Percentiles rank a stretch among this genome's conserved stretches.
Evolutionary conservation across 2,797 vertebrate genomes (phyloP).

Genomic region (Serranus cabrilla): DNA sequence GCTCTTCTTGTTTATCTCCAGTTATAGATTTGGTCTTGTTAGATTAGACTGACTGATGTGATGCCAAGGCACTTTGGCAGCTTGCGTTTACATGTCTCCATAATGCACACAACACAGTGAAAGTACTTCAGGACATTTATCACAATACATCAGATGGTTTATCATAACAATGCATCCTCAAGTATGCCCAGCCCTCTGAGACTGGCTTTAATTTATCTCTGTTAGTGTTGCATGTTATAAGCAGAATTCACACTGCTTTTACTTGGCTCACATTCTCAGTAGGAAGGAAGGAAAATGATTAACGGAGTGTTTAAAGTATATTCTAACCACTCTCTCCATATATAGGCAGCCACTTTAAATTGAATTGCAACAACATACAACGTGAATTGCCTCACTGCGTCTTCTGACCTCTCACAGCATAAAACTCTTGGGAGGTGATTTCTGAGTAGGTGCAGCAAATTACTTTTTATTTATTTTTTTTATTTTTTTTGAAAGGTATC

Average conservation of each 20-base stretch:
- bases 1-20: slow-evolving; percentile 45
- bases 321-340: slow-evolving; percentile 24
- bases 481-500: slow-evolving; percentile 36
- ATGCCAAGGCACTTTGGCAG: slow-evolving; percentile 46
- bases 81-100: slow-evolving; percentile 42
- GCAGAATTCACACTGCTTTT: slow-evolving; percentile 32
- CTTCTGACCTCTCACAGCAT: slow-evolving; percentile 54
- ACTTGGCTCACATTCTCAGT: slow-evolving; percentile 7
- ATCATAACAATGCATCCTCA: slow-evolving; percentile 5
- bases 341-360: slow-evolving; percentile 40
- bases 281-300: slow-evolving; percentile 39
- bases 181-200: not conserved
- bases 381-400: slow-evolving; percentile 57
- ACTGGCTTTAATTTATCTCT: slow-evolving; percentile 25
- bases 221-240: slow-evolving; percentile 15
- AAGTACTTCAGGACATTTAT: slow-evolving; percentile 20
- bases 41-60: slow-evolving; percentile 50
- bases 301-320: slow-evolving; percentile 20
- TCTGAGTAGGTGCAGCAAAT: slow-evolving; percentile 70
- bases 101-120: slow-evolving; percentile 11
- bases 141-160: slow-evolving; percentile 26
- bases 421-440: slow-evolving; percentile 61
- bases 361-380: slow-evolving; percentile 51
- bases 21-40: slow-evolving; percentile 48
- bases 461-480: slow-evolving; percentile 25